phyloP scores from a whole-genome alignment of 2,888 invertebrate genomes.

The Dicyrtoma fusca region DNA sequence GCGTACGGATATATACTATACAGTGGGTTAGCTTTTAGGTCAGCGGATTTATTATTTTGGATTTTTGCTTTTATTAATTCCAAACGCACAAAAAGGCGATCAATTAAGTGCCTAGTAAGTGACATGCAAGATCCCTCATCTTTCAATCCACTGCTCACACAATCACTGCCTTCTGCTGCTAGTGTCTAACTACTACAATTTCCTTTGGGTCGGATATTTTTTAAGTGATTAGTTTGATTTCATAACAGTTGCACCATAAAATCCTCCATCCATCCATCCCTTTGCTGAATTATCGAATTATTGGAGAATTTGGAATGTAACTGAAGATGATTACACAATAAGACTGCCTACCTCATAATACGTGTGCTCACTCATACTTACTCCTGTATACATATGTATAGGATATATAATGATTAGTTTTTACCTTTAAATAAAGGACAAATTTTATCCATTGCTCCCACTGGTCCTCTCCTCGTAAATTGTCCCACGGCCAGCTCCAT shows the following conservation, averaged over 20 bases:
- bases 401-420: slow-evolving; percentile 23
- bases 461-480: slow-evolving; percentile 88
- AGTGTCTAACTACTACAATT: background rate
- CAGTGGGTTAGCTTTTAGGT: no score
- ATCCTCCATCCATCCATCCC: background rate
- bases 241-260: background rate
- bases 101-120: no score
- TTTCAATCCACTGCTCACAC: no score
- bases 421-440: slow-evolving; percentile 91
- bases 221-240: no score
- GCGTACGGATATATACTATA: background rate
- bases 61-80: no score
- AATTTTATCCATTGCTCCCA: slow-evolving; percentile 86
- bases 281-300: no score
- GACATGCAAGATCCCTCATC: no score
- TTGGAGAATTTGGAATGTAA: background rate
- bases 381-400: background rate
- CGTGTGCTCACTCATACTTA: background rate
- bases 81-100: no score
- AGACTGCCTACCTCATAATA: no score
- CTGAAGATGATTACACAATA: no score
- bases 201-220: background rate
- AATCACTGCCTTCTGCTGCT: background rate
- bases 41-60: no score
- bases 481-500: slow-evolving; percentile 94